Evolutionary conservation across 2,888 invertebrate genomes (phyloP).

Genomic region (Napeogenes sylphis): DNA sequence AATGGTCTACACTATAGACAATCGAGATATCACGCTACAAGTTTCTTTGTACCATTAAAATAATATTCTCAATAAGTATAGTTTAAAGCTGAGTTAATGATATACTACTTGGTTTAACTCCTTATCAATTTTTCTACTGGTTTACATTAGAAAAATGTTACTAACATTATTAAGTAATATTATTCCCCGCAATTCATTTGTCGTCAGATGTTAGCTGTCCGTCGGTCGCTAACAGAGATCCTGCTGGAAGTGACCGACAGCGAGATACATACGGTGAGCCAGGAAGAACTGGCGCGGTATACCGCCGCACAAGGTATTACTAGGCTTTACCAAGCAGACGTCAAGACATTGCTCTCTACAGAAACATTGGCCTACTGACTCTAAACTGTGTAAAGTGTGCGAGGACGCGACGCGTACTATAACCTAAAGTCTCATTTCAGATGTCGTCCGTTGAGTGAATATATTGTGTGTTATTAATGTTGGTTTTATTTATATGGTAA

Average conservation of each 20-base stretch:
- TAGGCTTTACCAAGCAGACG: conserved; percentile 53
- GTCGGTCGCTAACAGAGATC: conserved; percentile 93
- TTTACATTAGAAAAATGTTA: no score
- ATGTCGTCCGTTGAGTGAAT: conserved; percentile 63
- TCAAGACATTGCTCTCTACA: conserved; percentile 50
- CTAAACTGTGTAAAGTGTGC: conserved; percentile 24
- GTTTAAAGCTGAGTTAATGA: no score
- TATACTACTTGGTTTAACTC: no score
- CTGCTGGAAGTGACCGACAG: conserved; percentile 95
- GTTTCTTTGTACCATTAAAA: no score
- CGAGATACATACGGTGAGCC: conserved; percentile 90
- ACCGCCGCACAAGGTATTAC: conserved; percentile 90
- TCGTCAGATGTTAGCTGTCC: conserved; percentile 89
- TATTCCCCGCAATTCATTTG: not conserved
- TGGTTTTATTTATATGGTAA: conserved; percentile 81
- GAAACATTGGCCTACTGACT: conserved; percentile 57
- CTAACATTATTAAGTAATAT: not conserved
- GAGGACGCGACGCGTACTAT: conserved; percentile 54
- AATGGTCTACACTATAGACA: not conserved
- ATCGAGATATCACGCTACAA: not conserved
- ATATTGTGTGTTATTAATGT: conserved; percentile 73
- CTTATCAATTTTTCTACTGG: no score
- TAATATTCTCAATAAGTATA: no score
- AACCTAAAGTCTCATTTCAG: conserved; percentile 74
- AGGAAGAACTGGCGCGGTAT: conserved; percentile 90